Evolutionary conservation across 2,797 vertebrate genomes (phyloP), one percentile per base, ranked within the genome.

Genomic region (Margarornis squamiger): DNA sequence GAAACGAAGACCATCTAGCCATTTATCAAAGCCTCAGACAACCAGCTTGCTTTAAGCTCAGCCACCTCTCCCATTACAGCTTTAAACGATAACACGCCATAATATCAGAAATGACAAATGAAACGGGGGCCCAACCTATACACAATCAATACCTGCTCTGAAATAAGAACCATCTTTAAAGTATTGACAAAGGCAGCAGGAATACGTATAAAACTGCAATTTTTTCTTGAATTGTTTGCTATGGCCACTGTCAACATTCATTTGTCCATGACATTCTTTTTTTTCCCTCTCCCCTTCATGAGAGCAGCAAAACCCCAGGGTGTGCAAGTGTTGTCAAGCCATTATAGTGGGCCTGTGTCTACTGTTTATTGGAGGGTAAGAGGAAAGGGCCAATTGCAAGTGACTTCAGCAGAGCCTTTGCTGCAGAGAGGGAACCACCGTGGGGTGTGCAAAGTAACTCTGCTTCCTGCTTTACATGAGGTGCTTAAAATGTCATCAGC

Each of bases 61-160:
- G 97, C 98, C 98, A 98, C 98, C 98, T 98, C 98, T 98, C 98
- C 98, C 97, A 98, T 98, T 98, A 98, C 98, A 97, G 98, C 98
- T 98, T 98, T 99, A 99, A 99, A 99, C 97, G 99, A 98, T 98
- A 98, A 99, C 99, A 99, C 90, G 97, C 98, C 99, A 99, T 99
- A 99, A 99, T 99, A 99, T 99, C 98, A 99, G 98, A 99, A 98
- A 99, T 99, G 99, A 99, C 99, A 99, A 99, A 99, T 99, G 99
- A 98, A 98, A 98, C 98, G 90, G 92, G 98, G 98, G 97, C 98
- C 98, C 98, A 98, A 98, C 99, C 98, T 98, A 98, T 98, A 98
- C 98, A 92, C 98, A 98, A 99, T 99, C 99, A 98, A 99, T 99
- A 99, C 98, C 98, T 98, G 98, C 98, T 98, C 98, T 98, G 98